Base-by-base conservation (phyloP, 2,888 invertebrate species). In the Leptodirus hochenwartii region DNA sequence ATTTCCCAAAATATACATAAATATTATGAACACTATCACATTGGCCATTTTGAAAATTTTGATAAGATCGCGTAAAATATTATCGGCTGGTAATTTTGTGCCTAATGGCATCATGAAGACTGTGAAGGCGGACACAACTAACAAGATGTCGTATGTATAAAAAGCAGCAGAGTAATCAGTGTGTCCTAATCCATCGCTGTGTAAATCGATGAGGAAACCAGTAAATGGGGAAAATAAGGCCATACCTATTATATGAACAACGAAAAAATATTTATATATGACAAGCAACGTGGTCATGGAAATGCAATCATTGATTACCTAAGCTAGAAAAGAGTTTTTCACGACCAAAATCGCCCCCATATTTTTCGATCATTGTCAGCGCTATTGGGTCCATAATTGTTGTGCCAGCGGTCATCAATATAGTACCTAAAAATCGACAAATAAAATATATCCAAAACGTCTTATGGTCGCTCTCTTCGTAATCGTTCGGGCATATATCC, bases 381-480 rank as follows among this genome's bases (percentile, higher is more conserved):
- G 84, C 80, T 37, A 85, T 81, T 0, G 87, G 84, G 54, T 88
- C 87, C 70, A 85, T 74, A 31, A 88, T 76, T 8, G 81, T 81
- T 1, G 84, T 78, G n/a, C 80, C 77, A 15, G 82, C 82, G 4
- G 78, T 74, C 46, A 80, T 59, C 68, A 79, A 77, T 4, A 81
- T 74, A 16, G 79, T 81, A 2, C 77, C 84, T 42, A 82, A 57
- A 41, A 87, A 75, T 47, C 84, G 61, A 36, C 87, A 47, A 30
- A 73, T 54, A 49, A 87, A 82, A 49, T 88, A 87, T 35, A 78
- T 64, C 69, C 81, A 84, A 49, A 87, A 87, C 2, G 77, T 70
- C 41, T 65, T 69, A 45, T 75, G 75, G 38, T 76, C 76, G 32
- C 74, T 75, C 46, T 77, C 75, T 49, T 72, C 75, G 46, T 75